A percentile compares a stretch with the other conserved stretches of the same genome.
Evolutionary conservation across 2,888 invertebrate genomes (phyloP).

Genomic region (Osmoderma eremita): DNA sequence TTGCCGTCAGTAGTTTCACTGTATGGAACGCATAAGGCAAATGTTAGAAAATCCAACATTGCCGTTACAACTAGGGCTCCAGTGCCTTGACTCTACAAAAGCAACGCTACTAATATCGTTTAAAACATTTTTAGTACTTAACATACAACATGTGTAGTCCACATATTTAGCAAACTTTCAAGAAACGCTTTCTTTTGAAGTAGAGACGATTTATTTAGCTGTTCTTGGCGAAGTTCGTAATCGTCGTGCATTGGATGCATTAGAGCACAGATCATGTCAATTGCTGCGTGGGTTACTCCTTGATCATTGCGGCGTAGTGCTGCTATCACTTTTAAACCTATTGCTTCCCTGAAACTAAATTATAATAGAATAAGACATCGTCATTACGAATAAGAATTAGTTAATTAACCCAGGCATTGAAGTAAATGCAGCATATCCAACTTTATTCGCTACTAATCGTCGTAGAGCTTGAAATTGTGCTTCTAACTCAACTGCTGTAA

Average conservation of each 20-base stretch:
- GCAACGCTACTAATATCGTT: constrained; percentile 4
- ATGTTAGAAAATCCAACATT: constrained; percentile 98
- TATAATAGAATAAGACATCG: constrained; percentile 30
- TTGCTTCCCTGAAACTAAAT: constrained; percentile 89
- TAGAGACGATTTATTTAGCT: constrained; percentile 96
- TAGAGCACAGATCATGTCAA: constrained; percentile 96
- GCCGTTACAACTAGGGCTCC: constrained; percentile 96
- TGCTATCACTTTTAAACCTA: constrained; percentile 91
- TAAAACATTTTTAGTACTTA: background rate
- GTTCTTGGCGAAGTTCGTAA: constrained; percentile 96
- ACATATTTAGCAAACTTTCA: constrained; percentile 93
- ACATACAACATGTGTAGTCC: constrained; percentile 92
- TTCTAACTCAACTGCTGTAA: constrained; percentile 82
- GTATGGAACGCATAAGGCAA: constrained; percentile 97
- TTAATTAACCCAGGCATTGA: constrained; percentile 78
- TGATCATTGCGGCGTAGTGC: constrained; percentile 88
- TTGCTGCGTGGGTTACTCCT: constrained; percentile 93
- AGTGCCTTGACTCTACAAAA: constrained; percentile 82
- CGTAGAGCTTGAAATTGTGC: constrained; percentile 95
- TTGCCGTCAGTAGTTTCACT: constrained; percentile 98
- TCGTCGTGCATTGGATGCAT: constrained; percentile 99
- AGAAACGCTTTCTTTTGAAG: constrained; percentile 91
- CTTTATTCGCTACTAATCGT: constrained; percentile 95
- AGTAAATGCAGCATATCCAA: constrained; percentile 96
- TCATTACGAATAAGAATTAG: background rate